A percentile compares a stretch with the other conserved stretches of the same genome.
These are phyloP conservation scores for Acrocephalus arundinaceus DNA, from an alignment of 2,113 vertebrate species.

Conservation along the genomic window DNA sequence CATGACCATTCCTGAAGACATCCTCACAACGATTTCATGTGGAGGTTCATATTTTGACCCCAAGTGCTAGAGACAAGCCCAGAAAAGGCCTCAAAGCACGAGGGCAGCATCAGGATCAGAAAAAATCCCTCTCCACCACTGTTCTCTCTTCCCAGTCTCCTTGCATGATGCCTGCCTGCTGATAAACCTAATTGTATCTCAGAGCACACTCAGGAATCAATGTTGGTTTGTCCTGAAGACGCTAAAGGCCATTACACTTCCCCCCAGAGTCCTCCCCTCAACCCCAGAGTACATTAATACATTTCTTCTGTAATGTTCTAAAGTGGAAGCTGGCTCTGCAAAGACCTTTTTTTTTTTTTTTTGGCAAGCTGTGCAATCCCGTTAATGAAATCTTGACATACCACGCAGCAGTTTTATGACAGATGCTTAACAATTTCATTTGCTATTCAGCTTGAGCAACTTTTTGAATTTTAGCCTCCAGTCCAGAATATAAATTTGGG, in stretches of 20 bases:
- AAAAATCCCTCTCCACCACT: background rate
- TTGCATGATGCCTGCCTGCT: background rate
- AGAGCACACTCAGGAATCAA: conserved; percentile 22
- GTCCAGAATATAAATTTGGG: conserved; percentile 59
- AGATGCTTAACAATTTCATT: conserved; percentile 62
- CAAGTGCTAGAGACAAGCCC: background rate
- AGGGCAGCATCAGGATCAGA: background rate
- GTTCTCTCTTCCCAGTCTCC: background rate
- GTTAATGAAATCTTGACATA: conserved; percentile 66
- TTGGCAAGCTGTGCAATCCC: conserved; percentile 51
- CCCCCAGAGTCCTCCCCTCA: background rate
- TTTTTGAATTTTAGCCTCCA: conserved; percentile 54
- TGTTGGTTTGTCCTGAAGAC: conserved; percentile 12
- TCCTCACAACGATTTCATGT: background rate
- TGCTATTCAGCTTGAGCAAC: conserved; percentile 52
- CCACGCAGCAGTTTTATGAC: conserved; percentile 66
- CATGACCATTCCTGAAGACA: background rate
- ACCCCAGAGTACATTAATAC: conserved; percentile 30
- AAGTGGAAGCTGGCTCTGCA: conserved; percentile 65
- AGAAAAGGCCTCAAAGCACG: background rate
- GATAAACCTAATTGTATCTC: conserved; percentile 41
- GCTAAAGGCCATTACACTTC: conserved; percentile 47
- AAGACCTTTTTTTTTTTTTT: conserved; percentile 2
- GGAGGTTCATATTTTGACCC: background rate
- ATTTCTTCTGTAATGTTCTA: conserved; percentile 56